phyloP scores from a whole-genome alignment of 2,797 vertebrate species.

The Melanotaenia nigrans region DNA sequence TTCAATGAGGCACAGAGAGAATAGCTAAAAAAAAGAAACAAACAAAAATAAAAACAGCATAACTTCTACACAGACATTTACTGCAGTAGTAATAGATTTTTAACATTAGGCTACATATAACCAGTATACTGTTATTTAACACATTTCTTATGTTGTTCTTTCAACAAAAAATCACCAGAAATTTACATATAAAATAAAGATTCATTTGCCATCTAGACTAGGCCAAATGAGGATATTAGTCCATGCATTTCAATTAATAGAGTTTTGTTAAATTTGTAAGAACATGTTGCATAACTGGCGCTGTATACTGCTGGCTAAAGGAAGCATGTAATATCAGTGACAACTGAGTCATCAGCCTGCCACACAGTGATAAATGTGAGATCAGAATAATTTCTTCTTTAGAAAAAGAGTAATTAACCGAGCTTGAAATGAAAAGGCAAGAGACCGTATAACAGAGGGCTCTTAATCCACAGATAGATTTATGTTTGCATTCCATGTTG shows the following conservation, averaged over 20 bases:
- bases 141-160: not conserved
- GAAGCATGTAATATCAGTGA: slow-evolving; percentile 56
- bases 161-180: not conserved
- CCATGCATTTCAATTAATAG: slow-evolving; percentile 20
- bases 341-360: slow-evolving; percentile 56
- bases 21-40: not conserved
- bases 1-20: not conserved
- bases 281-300: slow-evolving; percentile 34
- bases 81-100: slow-evolving; percentile 13
- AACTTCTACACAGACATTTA: slow-evolving; percentile 35
- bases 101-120: slow-evolving; percentile 8
- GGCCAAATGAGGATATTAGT: slow-evolving; percentile 40
- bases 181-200: slow-evolving; percentile 29
- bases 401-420: slow-evolving; percentile 43
- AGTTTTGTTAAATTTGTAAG: slow-evolving; percentile 32
- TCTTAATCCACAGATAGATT: slow-evolving; percentile 11
- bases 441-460: not conserved
- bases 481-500: slow-evolving; percentile 6
- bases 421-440: slow-evolving; percentile 17
- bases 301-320: slow-evolving; percentile 46
- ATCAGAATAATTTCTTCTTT: slow-evolving; percentile 52
- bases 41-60: not conserved
- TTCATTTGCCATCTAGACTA: slow-evolving; percentile 12
- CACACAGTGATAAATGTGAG: slow-evolving; percentile 49
- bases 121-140: slow-evolving; percentile 20